Evolutionary conservation across 1,140 invertebrate genomes (phyloP).

Genomic region (Formica exsecta): DNA sequence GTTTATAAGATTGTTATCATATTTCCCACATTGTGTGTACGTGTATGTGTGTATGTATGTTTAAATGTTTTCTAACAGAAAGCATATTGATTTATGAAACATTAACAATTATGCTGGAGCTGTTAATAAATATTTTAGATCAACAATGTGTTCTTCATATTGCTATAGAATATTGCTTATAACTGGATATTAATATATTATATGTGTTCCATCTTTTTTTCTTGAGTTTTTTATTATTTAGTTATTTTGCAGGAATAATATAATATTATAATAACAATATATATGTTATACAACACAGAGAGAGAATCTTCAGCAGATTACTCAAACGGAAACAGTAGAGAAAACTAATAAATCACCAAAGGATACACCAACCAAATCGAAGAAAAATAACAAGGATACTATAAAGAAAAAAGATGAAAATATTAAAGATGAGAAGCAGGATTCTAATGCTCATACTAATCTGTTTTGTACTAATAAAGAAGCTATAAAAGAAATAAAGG

Average conservation of each 20-base stretch:
- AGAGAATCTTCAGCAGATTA: constrained; percentile 81
- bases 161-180: neutral
- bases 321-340: constrained; percentile 74
- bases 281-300: constrained; percentile 71
- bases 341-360: constrained; percentile 81
- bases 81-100: constrained; percentile 19
- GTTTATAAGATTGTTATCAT: neutral
- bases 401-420: constrained; percentile 80
- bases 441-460: constrained; percentile 60
- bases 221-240: constrained; percentile 4
- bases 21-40: neutral
- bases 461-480: constrained; percentile 77
- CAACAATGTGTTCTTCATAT: neutral
- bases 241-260: constrained; percentile 1
- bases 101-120: neutral
- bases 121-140: constrained; percentile 41
- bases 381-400: constrained; percentile 81
- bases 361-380: constrained; percentile 82
- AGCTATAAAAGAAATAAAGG: constrained; percentile 79
- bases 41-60: neutral
- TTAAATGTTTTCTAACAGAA: constrained; percentile 35
- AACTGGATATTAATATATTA: constrained; percentile 16
- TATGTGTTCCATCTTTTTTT: neutral
- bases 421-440: constrained; percentile 78
- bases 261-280: constrained; percentile 19